Evolutionary conservation across 2,888 invertebrate species (phyloP).

Genomic region (Apotomis turbidana): DNA sequence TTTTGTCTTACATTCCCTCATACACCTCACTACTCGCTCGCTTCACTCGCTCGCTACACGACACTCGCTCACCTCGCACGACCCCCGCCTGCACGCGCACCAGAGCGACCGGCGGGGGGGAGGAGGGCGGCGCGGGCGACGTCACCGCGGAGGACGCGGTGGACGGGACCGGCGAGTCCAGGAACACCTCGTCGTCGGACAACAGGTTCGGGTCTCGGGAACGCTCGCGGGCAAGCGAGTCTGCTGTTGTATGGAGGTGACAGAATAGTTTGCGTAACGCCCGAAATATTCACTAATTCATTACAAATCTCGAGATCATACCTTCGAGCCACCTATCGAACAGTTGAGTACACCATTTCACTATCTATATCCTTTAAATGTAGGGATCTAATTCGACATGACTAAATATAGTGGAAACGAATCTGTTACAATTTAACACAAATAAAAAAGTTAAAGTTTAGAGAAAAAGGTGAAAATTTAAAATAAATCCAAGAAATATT

Average conservation of each 20-base stretch:
- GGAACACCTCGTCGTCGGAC: constrained; percentile 76
- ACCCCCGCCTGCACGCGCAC: constrained; percentile 52
- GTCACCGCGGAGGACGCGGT: constrained; percentile 59
- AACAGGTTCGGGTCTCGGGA: constrained; percentile 63
- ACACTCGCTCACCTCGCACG: constrained; percentile 54
- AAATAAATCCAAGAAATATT: neutral
- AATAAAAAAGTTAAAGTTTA: too few relatives aligned
- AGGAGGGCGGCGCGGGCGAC: constrained; percentile 48
- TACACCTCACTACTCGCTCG: neutral
- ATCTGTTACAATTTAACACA: too few relatives aligned
- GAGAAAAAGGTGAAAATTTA: neutral
- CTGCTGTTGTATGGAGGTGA: neutral
- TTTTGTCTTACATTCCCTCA: too few relatives aligned
- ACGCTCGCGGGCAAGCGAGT: constrained; percentile 38
- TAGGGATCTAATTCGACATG: too few relatives aligned
- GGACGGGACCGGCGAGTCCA: constrained; percentile 60
- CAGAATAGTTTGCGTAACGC: too few relatives aligned
- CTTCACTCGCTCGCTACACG: neutral
- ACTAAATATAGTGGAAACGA: too few relatives aligned
- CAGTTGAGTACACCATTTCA: too few relatives aligned
- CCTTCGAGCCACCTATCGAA: too few relatives aligned
- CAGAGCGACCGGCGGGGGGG: constrained; percentile 41
- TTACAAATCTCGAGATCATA: too few relatives aligned
- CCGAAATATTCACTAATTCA: too few relatives aligned
- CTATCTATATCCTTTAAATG: too few relatives aligned